Percentiles rank a stretch among this genome's conserved stretches.
phyloP scores from a whole-genome alignment of 2,888 invertebrate species.

The Germaria angustata region DNA sequence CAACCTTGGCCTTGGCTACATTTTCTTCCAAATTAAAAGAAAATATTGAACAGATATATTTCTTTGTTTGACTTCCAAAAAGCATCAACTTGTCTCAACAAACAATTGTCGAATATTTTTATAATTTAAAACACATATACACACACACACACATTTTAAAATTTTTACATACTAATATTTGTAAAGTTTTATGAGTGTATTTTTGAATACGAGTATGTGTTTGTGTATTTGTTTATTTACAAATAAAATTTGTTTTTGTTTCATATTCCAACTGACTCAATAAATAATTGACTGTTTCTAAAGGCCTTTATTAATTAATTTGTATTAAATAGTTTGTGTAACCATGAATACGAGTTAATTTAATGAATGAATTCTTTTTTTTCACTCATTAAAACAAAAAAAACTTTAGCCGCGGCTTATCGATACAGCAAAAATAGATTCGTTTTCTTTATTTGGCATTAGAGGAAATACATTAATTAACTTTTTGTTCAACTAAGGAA shows the following conservation, averaged over 20 bases:
- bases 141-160: background rate
- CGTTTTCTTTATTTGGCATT: conserved; percentile 34
- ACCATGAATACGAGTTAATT: background rate
- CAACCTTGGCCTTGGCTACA: conserved; percentile 43
- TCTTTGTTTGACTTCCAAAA: background rate
- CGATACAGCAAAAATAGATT: background rate
- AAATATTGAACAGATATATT: background rate
- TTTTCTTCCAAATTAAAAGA: background rate
- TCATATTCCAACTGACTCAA: conserved; percentile 25
- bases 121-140: background rate
- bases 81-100: background rate
- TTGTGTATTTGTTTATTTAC: background rate
- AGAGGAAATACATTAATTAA: conserved; percentile 39
- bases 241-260: background rate
- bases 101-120: background rate
- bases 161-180: no score
- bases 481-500: conserved; percentile 16
- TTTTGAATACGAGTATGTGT: background rate
- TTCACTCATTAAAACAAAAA: background rate
- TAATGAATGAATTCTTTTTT: conserved; percentile 2
- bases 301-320: background rate
- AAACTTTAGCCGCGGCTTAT: background rate
- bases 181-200: background rate
- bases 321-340: conserved; percentile 11
- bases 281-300: conserved; percentile 21